Evolutionary conservation across 2,113 vertebrate species (phyloP), one percentile per base, ranked within the genome.

Genomic region (Strix aluco): DNA sequence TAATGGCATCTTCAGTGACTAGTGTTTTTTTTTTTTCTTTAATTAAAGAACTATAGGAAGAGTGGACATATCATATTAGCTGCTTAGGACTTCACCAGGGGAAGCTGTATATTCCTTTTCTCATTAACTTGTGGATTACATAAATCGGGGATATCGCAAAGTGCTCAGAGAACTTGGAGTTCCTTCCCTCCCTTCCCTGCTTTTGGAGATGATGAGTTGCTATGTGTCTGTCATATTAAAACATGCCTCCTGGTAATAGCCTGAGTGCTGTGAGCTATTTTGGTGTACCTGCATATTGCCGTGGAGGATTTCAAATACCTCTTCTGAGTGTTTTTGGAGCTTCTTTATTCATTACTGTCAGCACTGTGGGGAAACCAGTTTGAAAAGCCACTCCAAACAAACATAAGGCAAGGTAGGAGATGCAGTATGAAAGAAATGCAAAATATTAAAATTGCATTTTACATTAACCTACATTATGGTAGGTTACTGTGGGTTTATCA

Each of bases 41-140:
- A 89, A 93, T 96, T 88, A 92, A 97, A 87, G 27, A 80, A 44
- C 49, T 88, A 16, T 71, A 92, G 74, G 69, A 95, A 36, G 58
- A 88, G n/a, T 90, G 72, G 40, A 38, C 27, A 32, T 81, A 38
- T 8, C 40, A 26, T 36, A 49, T 27, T 67, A 77, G 30, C n/a
- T 95, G 38, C 72, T 51, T 84, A 42, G 51, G 59, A 74, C 55
- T 90, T 87, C 27, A 36, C n/a, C 22, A 26, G 52, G 34, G 40
- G 67, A 58, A 86, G 54, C 19, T 42, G 4, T 72, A 49, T 79
- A 8, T 65, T 92, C 13, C 18, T 66, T 46, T 87, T 75, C 70
- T 95, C 29, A 72, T 92, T 82, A 78, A 5, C 9, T 55, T 59
- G 51, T 49, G n/a, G 65, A 46, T 94, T 86, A 36, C 10, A 22